Conservation (phyloP, 2,888 invertebrate species). For the Drosophila leonis region DNA sequence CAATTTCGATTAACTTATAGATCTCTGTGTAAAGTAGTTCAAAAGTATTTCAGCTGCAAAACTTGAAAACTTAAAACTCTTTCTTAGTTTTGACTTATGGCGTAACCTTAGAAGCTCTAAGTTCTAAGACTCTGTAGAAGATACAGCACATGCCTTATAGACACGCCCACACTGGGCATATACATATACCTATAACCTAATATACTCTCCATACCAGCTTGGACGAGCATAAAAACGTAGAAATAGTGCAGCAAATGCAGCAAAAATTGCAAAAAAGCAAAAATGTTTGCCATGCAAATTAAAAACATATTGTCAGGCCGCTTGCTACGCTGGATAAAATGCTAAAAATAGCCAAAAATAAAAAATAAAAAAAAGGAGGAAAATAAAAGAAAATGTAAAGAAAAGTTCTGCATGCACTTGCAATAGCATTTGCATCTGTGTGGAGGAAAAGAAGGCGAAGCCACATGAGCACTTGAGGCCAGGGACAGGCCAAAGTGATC, state of each 20-base stretch:
- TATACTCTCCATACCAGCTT: background rate
- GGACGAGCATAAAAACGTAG: slow-evolving; percentile 20
- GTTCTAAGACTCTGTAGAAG: no score
- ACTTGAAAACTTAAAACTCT: no score
- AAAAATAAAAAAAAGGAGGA: slow-evolving; percentile 1
- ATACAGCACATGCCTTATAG: no score
- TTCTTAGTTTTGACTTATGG: no score
- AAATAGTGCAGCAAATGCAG: slow-evolving; percentile 53
- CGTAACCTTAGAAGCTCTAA: no score
- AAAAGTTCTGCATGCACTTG: slow-evolving; percentile 28
- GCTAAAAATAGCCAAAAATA: slow-evolving; percentile 65
- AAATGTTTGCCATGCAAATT: slow-evolving; percentile 81
- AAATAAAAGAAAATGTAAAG: slow-evolving; percentile 1
- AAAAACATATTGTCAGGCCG: slow-evolving; percentile 85
- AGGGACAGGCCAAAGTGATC: slow-evolving; percentile 66
- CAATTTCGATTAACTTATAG: no score
- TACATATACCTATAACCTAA: background rate
- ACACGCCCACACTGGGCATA: no score
- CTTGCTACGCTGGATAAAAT: slow-evolving; percentile 53
- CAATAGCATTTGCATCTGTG: slow-evolving; percentile 19
- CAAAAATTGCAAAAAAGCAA: slow-evolving; percentile 10
- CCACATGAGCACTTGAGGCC: slow-evolving; percentile 55
- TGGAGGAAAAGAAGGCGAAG: slow-evolving; percentile 10
- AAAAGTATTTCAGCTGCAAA: no score
- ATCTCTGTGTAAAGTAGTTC: no score